Conservation (phyloP, 2,797 vertebrate species). For the Schizopygopsis malacanthus region DNA sequence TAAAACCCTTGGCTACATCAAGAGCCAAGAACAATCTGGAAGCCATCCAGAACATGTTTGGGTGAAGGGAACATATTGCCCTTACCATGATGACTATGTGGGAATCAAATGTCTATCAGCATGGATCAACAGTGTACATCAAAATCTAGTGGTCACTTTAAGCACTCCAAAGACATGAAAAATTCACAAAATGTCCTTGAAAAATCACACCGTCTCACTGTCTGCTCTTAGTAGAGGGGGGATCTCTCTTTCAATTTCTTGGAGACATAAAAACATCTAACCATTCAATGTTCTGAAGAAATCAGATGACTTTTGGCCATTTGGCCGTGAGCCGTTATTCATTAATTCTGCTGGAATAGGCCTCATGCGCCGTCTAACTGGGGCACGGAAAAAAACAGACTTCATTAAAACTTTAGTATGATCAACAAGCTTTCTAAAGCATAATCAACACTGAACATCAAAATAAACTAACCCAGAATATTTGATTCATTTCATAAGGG, state of each 20-base stretch:
- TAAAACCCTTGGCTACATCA: slow-evolving; percentile 26
- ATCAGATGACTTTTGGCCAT: slow-evolving; percentile 57
- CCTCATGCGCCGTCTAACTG: slow-evolving; percentile 30
- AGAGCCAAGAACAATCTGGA: slow-evolving; percentile 44
- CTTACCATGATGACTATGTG: slow-evolving; percentile 1
- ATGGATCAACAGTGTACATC: slow-evolving; percentile 1
- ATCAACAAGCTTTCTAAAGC: slow-evolving; percentile 20
- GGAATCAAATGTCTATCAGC: slow-evolving; percentile 22
- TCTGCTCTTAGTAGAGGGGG: background rate
- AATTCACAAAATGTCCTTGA: background rate
- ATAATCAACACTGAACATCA: slow-evolving; percentile 28
- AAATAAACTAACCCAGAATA: slow-evolving; percentile 26
- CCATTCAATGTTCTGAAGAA: slow-evolving; percentile 44
- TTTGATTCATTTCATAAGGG: slow-evolving; percentile 22
- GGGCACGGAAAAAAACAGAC: slow-evolving; percentile 8
- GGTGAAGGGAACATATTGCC: slow-evolving; percentile 22
- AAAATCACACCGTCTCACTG: background rate
- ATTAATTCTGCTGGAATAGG: slow-evolving; percentile 49
- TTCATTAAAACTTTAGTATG: slow-evolving; percentile 23
- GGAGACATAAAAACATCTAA: background rate
- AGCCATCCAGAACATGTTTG: slow-evolving; percentile 25
- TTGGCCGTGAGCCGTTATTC: slow-evolving; percentile 7
- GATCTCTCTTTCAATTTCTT: background rate
- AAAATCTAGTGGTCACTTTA: background rate
- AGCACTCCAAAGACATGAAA: background rate